Percentiles rank a stretch among this genome's conserved stretches.
phyloP scores from a whole-genome alignment of 2,888 invertebrate genomes.

The Andrena camellia region DNA sequence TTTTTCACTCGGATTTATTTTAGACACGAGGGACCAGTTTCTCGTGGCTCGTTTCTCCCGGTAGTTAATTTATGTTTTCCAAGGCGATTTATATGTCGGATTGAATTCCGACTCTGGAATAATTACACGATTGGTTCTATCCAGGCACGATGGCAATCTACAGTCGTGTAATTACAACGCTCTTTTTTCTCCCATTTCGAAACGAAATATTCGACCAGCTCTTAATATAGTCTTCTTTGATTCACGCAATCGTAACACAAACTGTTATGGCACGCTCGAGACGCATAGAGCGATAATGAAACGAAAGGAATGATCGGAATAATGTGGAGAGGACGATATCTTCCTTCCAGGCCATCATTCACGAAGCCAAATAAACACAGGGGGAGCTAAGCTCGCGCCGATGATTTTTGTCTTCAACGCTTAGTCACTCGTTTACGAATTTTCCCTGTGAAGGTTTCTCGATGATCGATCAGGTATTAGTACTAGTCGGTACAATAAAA shows the following conservation, averaged over 20 bases:
- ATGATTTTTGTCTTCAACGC: constrained; percentile 69
- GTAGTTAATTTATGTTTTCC: constrained; percentile 55
- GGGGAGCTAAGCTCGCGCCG: constrained; percentile 39
- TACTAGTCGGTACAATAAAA: not conserved
- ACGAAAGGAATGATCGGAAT: constrained; percentile 19
- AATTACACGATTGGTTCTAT: constrained; percentile 55
- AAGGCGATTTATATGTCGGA: constrained; percentile 52
- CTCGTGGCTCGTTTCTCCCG: constrained; percentile 39
- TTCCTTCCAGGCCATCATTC: constrained; percentile 48
- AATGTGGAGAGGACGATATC: constrained; percentile 41
- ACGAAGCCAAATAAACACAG: constrained; percentile 79
- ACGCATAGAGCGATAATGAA: not conserved
- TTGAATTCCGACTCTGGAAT: constrained; percentile 52
- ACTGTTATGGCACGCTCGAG: not conserved
- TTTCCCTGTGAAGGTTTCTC: constrained; percentile 51
- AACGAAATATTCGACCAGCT: constrained; percentile 17
- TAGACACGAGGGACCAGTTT: constrained; percentile 38
- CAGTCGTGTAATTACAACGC: constrained; percentile 39
- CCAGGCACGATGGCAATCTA: constrained; percentile 35
- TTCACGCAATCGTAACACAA: constrained; percentile 19
- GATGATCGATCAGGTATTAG: constrained; percentile 49
- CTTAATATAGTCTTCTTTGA: constrained; percentile 8
- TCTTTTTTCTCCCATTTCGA: constrained; percentile 6
- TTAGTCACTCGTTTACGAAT: constrained; percentile 76
- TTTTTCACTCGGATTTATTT: constrained; percentile 43